phyloP scores from a whole-genome alignment of 2,888 invertebrate genomes.

The Vanessa cardui region DNA sequence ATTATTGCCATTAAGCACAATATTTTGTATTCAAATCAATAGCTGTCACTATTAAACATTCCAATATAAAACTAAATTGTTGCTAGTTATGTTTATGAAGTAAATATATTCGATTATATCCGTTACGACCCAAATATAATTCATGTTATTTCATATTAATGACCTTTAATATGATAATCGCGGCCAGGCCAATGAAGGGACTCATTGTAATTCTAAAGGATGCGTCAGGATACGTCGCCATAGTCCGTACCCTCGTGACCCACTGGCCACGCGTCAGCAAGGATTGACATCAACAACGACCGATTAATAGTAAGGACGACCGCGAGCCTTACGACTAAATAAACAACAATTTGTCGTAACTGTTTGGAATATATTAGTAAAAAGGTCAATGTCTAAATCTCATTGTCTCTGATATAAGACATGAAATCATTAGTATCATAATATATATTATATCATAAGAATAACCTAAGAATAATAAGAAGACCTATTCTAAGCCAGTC shows the following conservation, averaged over 20 bases:
- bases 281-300: conserved; percentile 57
- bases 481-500: no score
- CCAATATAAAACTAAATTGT: no score
- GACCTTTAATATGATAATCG: conserved; percentile 32
- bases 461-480: no score
- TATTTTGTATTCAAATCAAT: no score
- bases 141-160: conserved; percentile 29
- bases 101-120: conserved; percentile 3
- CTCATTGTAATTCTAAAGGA: conserved; percentile 35
- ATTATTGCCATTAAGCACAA: no score
- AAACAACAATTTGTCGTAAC: no score
- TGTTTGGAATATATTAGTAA: no score
- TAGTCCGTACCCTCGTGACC: conserved; percentile 67
- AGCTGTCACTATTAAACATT: no score
- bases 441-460: no score
- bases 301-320: conserved; percentile 41
- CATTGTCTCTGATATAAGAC: no score
- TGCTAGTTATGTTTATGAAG: neutral
- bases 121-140: conserved; percentile 12
- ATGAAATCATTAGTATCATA: no score
- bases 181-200: conserved; percentile 8
- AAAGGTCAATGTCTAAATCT: no score
- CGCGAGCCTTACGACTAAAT: conserved; percentile 3
- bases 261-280: conserved; percentile 63
- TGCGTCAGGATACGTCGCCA: conserved; percentile 45